Evolutionary conservation across 2,113 vertebrate species (phyloP), one percentile per base, ranked within the genome.

Genomic region (Carassius gibelio): DNA sequence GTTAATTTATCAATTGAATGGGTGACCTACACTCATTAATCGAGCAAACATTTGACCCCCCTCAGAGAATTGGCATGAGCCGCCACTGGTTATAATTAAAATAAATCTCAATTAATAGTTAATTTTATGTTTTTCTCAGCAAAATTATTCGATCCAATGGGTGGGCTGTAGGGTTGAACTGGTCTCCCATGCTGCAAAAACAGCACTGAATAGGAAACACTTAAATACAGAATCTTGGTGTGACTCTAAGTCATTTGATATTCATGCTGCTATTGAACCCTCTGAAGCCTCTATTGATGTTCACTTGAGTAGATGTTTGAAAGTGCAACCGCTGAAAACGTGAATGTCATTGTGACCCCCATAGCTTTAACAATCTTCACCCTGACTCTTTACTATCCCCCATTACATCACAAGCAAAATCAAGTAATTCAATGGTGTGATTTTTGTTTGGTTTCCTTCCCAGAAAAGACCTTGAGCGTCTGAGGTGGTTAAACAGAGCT

Each of bases 361-460:
- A 80, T 23, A 64, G 38, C n/a, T 45, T 80, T 80, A 30, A 59
- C 23, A 80, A 80, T 38, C 78, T 64, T 64, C 78, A 9, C 61
- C 55, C 9, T 34, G 52, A 59, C 59, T 17, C 38, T 30, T 80
- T 48, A 64, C 55, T 42, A 21, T n/a, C 30, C 34, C 55, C 26
- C 17, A 14, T 76, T 26, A 57, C 48, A 36, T 52, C 75, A 55
- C 23, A 69, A 8, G 10, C 19, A 21, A n/a, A 78, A 8, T 5
- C 17, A 17, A 26, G 38, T 36, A 34, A 85, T 80, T 62, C 66
- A 62, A 30, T 26, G 52, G 15, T 0, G 2, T 23, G 17, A 52
- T 81, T 81, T 17, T 80, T 34, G 26, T 64, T 81, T 75, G 3
- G 79, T 85, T 85, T 34, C 75, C 50, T 77, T 57, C 62, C 69